Percentiles rank a stretch among this genome's conserved stretches.
Conservation (phyloP, 1,140 invertebrate genomes). For the Trissolcus basalis region DNA sequence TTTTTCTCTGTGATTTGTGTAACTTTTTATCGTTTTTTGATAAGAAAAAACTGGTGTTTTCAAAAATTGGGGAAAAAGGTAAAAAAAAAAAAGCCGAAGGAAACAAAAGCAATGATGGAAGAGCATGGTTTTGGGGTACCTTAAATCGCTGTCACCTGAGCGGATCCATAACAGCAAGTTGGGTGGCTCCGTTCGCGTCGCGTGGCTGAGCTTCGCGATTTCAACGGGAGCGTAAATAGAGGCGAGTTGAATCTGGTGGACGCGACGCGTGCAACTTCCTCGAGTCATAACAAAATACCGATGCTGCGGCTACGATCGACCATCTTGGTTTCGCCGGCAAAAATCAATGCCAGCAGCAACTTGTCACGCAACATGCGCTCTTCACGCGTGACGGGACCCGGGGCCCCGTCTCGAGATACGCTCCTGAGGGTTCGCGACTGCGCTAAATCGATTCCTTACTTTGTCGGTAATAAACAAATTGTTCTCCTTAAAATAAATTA, state of each 20-base stretch:
- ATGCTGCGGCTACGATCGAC: conserved; percentile 61
- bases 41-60: too few relatives aligned
- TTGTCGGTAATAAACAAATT: conserved; percentile 33
- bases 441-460: conserved; percentile 45
- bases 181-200: conserved; percentile 42
- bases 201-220: conserved; percentile 48
- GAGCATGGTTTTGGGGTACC: conserved; percentile 40
- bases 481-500: background rate
- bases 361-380: conserved; percentile 58
- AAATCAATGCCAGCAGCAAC: conserved; percentile 68
- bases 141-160: conserved; percentile 66
- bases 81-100: background rate
- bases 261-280: conserved; percentile 26
- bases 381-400: conserved; percentile 53
- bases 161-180: conserved; percentile 62
- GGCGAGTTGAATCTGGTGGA: conserved; percentile 15
- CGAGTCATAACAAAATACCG: conserved; percentile 65
- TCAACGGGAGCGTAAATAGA: conserved; percentile 33
- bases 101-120: background rate
- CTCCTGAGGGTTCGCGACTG: conserved; percentile 42
- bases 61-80: too few relatives aligned
- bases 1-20: too few relatives aligned
- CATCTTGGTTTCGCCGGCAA: conserved; percentile 67
- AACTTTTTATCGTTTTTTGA: too few relatives aligned
- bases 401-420: conserved; percentile 18